Evolutionary conservation across 30 jellyfish, hydroid and myxozoan species (phyloP).

Genomic region (Pseudorhiza aurosa): DNA sequence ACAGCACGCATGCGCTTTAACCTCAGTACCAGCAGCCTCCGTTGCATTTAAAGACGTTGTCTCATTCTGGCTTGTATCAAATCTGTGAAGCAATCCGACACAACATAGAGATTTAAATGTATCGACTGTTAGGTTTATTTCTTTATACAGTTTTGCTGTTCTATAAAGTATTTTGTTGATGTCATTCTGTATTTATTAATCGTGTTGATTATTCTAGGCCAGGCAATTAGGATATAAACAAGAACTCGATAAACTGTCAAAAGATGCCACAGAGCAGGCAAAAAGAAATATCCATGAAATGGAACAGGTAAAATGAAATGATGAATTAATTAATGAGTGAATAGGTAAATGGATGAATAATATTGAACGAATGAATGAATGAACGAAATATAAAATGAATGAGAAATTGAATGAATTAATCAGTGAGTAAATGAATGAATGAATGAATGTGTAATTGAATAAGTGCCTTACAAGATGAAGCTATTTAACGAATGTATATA

Average conservation of each 20-base stretch:
- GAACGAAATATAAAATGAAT: background rate
- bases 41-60: too few species aligned
- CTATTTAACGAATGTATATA: too few species aligned
- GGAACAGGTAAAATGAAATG: slow-evolving; percentile 79
- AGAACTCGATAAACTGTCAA: slow-evolving; percentile 76
- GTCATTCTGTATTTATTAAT: background rate
- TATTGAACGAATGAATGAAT: background rate
- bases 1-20: too few species aligned
- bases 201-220: slow-evolving; percentile 24
- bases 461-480: background rate
- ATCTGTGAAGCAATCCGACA: too few species aligned
- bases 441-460: background rate
- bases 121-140: too few species aligned
- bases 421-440: background rate
- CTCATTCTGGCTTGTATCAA: too few species aligned
- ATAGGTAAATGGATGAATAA: background rate
- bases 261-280: slow-evolving; percentile 78
- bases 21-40: too few species aligned
- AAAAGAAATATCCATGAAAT: slow-evolving; percentile 60
- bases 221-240: slow-evolving; percentile 75
- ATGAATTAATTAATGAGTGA: too few species aligned
- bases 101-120: too few species aligned
- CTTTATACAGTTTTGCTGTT: too few species aligned
- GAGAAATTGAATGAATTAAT: background rate
- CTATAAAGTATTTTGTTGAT: too few species aligned